Percentiles rank a stretch among this genome's conserved stretches.
Evolutionary conservation across 2,113 vertebrate species (phyloP).

Genomic region (Ibidorhyncha struthersii): DNA sequence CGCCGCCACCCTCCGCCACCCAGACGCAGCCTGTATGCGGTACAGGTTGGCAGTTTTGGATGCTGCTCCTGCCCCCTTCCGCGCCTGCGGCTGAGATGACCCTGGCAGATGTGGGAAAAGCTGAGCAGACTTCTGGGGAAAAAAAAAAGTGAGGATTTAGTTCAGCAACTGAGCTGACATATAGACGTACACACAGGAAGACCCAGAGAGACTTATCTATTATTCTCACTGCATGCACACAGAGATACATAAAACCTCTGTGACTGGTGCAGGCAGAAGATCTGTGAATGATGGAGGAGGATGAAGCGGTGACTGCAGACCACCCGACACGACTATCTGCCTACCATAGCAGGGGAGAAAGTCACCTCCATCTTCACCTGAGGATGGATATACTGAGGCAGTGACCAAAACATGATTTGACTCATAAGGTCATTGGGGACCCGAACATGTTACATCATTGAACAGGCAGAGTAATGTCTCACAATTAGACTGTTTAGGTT

Average conservation of each 20-base stretch:
- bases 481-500: neutral
- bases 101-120: neutral
- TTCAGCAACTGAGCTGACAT: neutral
- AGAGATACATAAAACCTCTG: neutral
- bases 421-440: neutral
- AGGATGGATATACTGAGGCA: neutral
- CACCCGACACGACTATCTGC: rapidly evolving
- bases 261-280: neutral
- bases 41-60: neutral
- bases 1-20: neutral
- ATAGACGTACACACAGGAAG: neutral
- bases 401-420: neutral
- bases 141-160: neutral
- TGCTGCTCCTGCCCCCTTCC: neutral
- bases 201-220: neutral
- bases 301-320: neutral
- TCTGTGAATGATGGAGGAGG: neutral
- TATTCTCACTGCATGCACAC: neutral
- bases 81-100: neutral
- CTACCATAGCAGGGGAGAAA: neutral
- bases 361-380: neutral
- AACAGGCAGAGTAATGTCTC: neutral
- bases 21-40: neutral
- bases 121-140: neutral
- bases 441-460: rapidly evolving